Conservation (phyloP, 2,888 invertebrate species). For the Mycalesis mineus region DNA sequence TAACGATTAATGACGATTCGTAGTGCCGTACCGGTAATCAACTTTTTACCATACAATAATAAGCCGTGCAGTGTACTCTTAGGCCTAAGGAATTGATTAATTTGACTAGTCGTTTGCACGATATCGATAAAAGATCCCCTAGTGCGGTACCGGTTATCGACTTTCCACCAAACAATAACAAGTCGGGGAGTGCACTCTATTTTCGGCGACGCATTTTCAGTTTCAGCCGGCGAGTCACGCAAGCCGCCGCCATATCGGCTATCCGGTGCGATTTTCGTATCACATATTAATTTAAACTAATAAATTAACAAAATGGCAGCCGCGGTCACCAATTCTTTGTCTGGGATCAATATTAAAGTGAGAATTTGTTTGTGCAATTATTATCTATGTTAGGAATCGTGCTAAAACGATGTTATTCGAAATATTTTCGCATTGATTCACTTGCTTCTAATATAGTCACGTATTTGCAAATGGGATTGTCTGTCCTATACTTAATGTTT, state of each 20-base stretch:
- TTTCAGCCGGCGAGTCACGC: conserved; percentile 59
- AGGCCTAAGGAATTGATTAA: no score
- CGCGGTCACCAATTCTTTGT: conserved; percentile 49
- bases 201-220: conserved; percentile 71
- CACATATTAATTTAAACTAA: conserved; percentile 21
- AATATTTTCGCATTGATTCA: conserved; percentile 13
- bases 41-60: no score
- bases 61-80: no score
- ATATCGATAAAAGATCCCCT: no score
- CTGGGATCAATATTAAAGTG: conserved; percentile 72
- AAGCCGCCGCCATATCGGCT: conserved; percentile 50
- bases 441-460: conserved; percentile 15
- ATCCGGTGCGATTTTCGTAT: conserved; percentile 26
- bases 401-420: neutral
- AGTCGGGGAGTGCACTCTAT: conserved; percentile 63
- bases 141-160: conserved; percentile 9
- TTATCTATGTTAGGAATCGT: neutral
- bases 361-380: conserved; percentile 37
- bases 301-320: conserved; percentile 40
- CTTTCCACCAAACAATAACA: conserved; percentile 11
- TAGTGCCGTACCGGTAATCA: no score
- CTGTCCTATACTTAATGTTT: neutral
- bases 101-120: no score
- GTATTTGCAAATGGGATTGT: conserved; percentile 9
- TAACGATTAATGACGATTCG: no score